Base-by-base conservation (phyloP, 1,140 invertebrate species). In the Penaeus japonicus region DNA sequence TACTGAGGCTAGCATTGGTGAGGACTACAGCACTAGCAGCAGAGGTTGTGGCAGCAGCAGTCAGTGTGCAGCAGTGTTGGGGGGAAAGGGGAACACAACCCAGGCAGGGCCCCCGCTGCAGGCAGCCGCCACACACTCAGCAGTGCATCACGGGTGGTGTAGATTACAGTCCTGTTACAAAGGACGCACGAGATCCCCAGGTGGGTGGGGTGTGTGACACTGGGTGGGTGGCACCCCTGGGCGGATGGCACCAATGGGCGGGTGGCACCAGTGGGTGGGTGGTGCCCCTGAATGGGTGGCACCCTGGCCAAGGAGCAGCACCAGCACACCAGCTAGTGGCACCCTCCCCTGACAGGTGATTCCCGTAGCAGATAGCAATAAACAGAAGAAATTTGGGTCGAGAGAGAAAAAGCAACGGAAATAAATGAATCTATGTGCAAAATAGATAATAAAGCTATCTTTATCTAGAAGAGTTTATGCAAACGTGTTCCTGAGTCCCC, bases 401-500 rank as follows among this genome's bases (percentile, higher is more conserved):
- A 82, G 87, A 75, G 79, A 88, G 80, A 88, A 82, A 88, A 88
- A 88, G 87, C 87, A 88, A 88, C 87, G 35, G 87, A 88, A 88
- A 88, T 55, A 88, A 88, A 88, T 88, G 47, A 88, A 88, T 88
- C 47, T 83, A 81, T 88, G 87, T 78, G 87, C 87, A 88, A 88
- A 88, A 88, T 62, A 88, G 70, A 88, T 62, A 88, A 83, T 80
- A 84, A 88, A 83, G 27, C 73, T 88, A 88, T 88, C 54, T 81
- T 55, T 65, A 80, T 70, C 35, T 77, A 73, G 39, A n/a, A 77
- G 18, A 88, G 53, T 78, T 82, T 88, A 88, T 83, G 30, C 30
- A 75, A 88, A 88, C 27, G 55, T 88, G 70, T 75, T 88, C 87
- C 73, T 77, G 54, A 88, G 87, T 88, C 87, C 81, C 87, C 87